Percentiles rank a stretch among this genome's conserved stretches.
phyloP scores from a whole-genome alignment of 2,113 vertebrate species.

The Galeopterus variegatus region DNA sequence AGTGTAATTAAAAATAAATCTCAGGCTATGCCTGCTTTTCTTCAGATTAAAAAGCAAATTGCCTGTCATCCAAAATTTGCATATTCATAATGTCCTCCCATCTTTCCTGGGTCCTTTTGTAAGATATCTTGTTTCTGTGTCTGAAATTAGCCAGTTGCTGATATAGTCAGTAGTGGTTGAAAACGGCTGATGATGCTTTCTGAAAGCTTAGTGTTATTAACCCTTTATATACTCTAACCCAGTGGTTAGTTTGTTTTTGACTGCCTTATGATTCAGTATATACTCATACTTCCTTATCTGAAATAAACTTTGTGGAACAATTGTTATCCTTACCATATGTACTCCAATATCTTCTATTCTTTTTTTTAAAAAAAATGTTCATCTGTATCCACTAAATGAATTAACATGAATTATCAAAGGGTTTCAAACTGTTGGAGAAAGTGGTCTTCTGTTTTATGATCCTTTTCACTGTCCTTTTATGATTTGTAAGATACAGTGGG shows the following conservation, averaged over 20 bases:
- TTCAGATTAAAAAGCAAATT: slow-evolving; percentile 47
- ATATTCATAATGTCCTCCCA: background rate
- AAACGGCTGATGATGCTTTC: background rate
- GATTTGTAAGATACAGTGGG: background rate
- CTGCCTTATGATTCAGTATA: background rate
- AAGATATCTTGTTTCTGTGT: slow-evolving; percentile 59
- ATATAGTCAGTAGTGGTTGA: background rate
- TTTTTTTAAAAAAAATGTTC: background rate
- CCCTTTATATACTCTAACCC: background rate
- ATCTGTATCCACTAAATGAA: background rate
- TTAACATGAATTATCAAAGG: background rate
- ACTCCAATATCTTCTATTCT: background rate
- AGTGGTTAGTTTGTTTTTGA: background rate
- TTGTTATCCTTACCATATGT: background rate
- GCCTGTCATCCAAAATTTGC: background rate
- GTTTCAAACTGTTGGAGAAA: slow-evolving; percentile 28
- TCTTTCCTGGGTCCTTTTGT: slow-evolving; percentile 57
- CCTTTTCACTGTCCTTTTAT: background rate
- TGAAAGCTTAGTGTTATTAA: background rate
- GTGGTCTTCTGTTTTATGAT: background rate
- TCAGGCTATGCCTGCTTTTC: background rate
- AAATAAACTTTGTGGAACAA: background rate
- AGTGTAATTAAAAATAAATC: slow-evolving; percentile 36
- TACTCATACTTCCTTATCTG: background rate
- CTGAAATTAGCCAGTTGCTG: slow-evolving; percentile 62